These are phyloP conservation scores for Pecten maximus DNA, from an alignment of 2,888 invertebrate species.

Conservation along the genomic window DNA sequence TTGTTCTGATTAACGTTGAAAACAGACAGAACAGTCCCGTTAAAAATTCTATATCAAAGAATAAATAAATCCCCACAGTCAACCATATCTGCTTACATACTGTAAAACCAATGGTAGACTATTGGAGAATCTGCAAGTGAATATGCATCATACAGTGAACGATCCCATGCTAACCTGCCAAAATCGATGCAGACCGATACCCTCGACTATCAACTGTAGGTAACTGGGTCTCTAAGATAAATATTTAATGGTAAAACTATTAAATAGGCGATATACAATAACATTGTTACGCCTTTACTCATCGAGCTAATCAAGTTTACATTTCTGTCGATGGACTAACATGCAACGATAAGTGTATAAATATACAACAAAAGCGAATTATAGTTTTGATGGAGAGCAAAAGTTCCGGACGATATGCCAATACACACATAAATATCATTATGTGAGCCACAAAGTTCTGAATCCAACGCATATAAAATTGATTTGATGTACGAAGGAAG, in stretches of 20 bases:
- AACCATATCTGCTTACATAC: neutral
- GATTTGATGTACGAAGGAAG: neutral
- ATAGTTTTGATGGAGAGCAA: neutral
- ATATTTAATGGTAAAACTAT: neutral
- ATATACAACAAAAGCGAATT: neutral
- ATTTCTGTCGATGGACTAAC: neutral
- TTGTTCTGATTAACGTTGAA: neutral
- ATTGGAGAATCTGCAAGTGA: neutral
- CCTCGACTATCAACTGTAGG: neutral
- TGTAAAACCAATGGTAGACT: neutral
- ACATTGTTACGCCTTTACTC: neutral
- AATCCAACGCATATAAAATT: neutral
- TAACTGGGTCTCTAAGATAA: neutral
- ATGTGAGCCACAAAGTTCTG: neutral
- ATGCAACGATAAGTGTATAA: neutral
- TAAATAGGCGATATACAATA: constrained; percentile 9
- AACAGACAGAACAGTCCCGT: neutral
- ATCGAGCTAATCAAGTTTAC: neutral
- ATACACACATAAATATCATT: neutral
- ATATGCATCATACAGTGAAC: neutral
- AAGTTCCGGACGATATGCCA: neutral
- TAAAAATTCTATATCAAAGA: neutral
- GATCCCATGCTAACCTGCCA: neutral
- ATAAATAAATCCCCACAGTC: neutral
- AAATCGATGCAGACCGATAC: neutral